Evolutionary conservation across 2,113 vertebrate species (phyloP).

Genomic region (Cochlearius cochlearius): DNA sequence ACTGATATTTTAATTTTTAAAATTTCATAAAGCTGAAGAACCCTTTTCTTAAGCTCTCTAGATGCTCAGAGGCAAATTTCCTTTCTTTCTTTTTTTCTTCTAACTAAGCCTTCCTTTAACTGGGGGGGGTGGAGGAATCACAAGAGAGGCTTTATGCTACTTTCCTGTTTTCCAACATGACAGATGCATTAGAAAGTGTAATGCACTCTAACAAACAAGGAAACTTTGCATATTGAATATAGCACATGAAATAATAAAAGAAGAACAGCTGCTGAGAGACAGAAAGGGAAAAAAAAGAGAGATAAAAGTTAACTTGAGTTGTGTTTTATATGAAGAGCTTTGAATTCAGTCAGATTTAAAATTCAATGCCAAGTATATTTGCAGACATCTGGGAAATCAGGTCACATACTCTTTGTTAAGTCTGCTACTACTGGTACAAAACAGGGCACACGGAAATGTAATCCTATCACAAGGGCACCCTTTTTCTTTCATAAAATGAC

Average conservation of each 20-base stretch:
- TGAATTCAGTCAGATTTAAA: constrained; percentile 59
- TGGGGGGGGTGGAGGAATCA: not conserved
- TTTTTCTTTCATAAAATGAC: constrained; percentile 21
- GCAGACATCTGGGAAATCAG: constrained; percentile 56
- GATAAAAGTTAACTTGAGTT: constrained; percentile 58
- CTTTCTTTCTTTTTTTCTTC: not conserved
- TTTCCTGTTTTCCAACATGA: constrained; percentile 58
- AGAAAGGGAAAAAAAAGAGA: constrained; percentile 9
- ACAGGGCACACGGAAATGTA: not conserved
- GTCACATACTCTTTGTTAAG: constrained; percentile 50
- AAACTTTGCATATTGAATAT: constrained; percentile 62
- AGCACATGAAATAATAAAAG: constrained; percentile 67
- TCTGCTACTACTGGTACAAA: constrained; percentile 4
- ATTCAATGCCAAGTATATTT: constrained; percentile 42
- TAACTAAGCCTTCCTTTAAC: constrained; percentile 19
- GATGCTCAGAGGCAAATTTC: constrained; percentile 15
- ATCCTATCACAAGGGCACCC: not conserved
- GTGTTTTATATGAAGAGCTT: constrained; percentile 55
- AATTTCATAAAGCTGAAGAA: constrained; percentile 2
- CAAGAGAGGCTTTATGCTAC: constrained; percentile 49
- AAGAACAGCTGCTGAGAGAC: constrained; percentile 58
- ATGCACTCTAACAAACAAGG: constrained; percentile 62
- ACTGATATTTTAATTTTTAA: constrained; percentile 36
- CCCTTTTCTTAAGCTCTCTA: not conserved
- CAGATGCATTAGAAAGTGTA: constrained; percentile 68